Conservation (phyloP, 2,113 vertebrate genomes). For the Paralichthys olivaceus region DNA sequence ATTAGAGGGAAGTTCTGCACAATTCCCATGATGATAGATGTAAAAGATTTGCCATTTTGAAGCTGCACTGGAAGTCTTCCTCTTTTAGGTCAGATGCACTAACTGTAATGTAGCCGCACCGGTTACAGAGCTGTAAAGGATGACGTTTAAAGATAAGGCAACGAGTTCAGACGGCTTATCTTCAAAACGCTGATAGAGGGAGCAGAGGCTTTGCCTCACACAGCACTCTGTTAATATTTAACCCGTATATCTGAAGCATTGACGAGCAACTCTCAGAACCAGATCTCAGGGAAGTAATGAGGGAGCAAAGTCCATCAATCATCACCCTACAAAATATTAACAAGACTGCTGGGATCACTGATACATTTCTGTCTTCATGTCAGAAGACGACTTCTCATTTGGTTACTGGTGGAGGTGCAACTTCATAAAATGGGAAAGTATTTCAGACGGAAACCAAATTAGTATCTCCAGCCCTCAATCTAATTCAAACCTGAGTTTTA, state of each 20-base stretch:
- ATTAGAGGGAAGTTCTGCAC: neutral
- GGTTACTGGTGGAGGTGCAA: neutral
- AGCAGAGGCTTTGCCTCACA: constrained; percentile 65
- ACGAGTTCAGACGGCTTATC: constrained; percentile 76
- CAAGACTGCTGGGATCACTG: neutral
- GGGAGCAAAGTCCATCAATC: constrained; percentile 47
- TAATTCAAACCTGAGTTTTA: too few species aligned
- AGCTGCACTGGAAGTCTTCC: constrained; percentile 12
- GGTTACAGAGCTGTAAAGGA: constrained; percentile 61
- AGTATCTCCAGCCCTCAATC: too few species aligned
- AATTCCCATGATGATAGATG: too few species aligned
- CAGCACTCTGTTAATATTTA: constrained; percentile 74
- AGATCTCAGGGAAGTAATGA: constrained; percentile 47
- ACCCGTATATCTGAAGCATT: constrained; percentile 65
- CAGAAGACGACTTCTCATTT: neutral
- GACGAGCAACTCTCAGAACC: constrained; percentile 67
- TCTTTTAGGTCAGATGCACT: constrained; percentile 34
- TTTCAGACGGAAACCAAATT: too few species aligned
- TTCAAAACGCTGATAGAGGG: constrained; percentile 60
- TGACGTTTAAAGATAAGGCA: constrained; percentile 68
- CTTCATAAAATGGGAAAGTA: neutral
- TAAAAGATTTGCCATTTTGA: too few species aligned
- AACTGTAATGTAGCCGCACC: constrained; percentile 47
- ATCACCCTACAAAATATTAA: constrained; percentile 22
- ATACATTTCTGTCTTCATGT: neutral